Conservation (phyloP, 2,113 vertebrate genomes). For the Serinus canaria region DNA sequence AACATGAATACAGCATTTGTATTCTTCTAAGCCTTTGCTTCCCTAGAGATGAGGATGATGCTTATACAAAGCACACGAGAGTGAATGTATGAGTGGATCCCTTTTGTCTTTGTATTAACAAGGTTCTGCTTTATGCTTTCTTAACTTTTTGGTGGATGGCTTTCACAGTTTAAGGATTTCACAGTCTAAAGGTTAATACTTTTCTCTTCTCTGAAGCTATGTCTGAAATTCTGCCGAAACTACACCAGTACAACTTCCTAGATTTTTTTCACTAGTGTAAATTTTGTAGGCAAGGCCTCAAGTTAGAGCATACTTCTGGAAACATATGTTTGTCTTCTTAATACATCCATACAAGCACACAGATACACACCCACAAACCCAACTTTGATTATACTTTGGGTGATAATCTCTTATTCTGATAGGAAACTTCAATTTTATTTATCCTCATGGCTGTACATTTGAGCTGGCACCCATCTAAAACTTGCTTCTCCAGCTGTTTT, state of each 20-base stretch:
- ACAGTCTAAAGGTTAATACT: not conserved
- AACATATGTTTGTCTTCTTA: not conserved
- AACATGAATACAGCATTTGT: constrained; percentile 19
- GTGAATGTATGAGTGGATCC: not conserved
- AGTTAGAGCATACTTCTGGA: not conserved
- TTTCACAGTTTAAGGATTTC: not conserved
- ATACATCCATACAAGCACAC: not conserved
- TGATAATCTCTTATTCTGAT: not conserved
- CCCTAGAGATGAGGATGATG: constrained; percentile 28
- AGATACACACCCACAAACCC: not conserved
- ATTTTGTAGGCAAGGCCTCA: not conserved
- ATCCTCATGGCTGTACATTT: not conserved
- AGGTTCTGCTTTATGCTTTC: not conserved
- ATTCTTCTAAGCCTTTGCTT: constrained; percentile 9
- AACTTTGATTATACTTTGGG: not conserved
- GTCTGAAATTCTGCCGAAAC: not conserved
- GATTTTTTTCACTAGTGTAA: not conserved
- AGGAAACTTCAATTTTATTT: not conserved
- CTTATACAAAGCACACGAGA: not conserved
- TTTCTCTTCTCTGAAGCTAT: not conserved
- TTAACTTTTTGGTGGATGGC: not conserved
- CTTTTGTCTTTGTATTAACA: constrained; percentile 18
- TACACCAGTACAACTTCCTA: not conserved
- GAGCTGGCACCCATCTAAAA: not conserved
- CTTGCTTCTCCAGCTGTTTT: not conserved